Base-by-base conservation (phyloP, 2,888 invertebrate genomes). In the Entomobrya proxima region DNA sequence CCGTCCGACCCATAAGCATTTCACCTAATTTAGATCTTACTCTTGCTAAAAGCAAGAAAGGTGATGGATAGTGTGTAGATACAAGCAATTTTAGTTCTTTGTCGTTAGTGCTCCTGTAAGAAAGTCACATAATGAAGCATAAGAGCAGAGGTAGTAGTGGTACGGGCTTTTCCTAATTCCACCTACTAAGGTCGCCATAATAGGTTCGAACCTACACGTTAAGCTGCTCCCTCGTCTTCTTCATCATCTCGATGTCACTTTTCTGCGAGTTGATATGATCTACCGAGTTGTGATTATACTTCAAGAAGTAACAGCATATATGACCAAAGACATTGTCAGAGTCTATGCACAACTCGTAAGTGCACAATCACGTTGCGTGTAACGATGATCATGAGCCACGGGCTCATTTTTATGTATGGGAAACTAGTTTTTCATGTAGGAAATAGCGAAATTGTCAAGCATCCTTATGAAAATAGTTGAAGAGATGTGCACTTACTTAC, bases 131-230 rank as follows among this genome's bases (percentile, higher is more conserved):
- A 40, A 67, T n/a, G n/a, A n/a, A n/a, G n/a, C n/a, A n/a, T n/a
- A n/a, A n/a, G n/a, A 67, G 44, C 64, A 2, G 18, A n/a, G 32
- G n/a, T 11, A 47, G 47, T 3, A 27, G 35, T 37, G 76, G 58
- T 77, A 40, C 76, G 58, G 79, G 47, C 79, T 79, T 69, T 27
- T 27, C 61, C 37, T 79, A 79, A 79, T 79, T 67, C 79, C 79
- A 52, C 79, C 79, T 67, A 67, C 79, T 44, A 35, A 24, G 40
- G 52, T 52, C 52, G 52, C 79, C 79, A 55, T 79, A 69, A 69
- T 69, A 55, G 69, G 79, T 47, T 67, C 32, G 50, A 37, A 18
- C 30, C 15, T 13, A 40, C 27, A 24, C 40, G 79, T 69, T 79
- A 69, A 67, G 79, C 79, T 69, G 69, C 27, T 79, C 79, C 15